Evolutionary conservation across 2,888 invertebrate genomes (phyloP), one percentile per base, ranked within the genome.

Genomic region (Parthenolecanium corni): DNA sequence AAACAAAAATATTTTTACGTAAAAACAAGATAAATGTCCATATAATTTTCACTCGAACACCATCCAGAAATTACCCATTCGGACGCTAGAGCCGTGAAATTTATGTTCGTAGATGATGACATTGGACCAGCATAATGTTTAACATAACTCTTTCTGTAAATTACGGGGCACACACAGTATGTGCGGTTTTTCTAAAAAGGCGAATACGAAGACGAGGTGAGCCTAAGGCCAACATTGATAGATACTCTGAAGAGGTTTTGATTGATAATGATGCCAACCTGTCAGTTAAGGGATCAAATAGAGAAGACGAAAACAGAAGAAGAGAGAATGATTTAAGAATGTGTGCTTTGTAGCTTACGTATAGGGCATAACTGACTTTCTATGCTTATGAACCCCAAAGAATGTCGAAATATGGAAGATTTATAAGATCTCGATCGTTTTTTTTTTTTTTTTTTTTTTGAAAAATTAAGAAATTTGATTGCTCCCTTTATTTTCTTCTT

Each of bases 191-290:
- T 54, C 40, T 54, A 42, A 42, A 36, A 49, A 49, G 49, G 49
- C 40, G 40, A 49, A 51, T 47, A 31, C n/a, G 21, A 31, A 31
- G 31, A 31, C 31, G n/a, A 18, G 38, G 38, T 16, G 31, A 21
- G 51, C 61, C 61, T 21, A 18, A 36, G 61, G 61, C 61, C 61
- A 24, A 47, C 47, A 61, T 49, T 61, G 61, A 61, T 51, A 61
- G 61, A 61, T 61, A 61, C 61, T 61, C 49, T 24, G 18, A 31
- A 61, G 51, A 36, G 61, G 61, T 61, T 61, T 61, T 61, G 61
- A 61, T 61, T 61, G 61, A 61, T 61, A 61, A 61, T 61, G 51
- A 61, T 61, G 61, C 61, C 61, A 49, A 51, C 61, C 61, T 61
- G 61, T 61, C 61, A 61, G 61, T 61, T 61, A 61, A 61, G 51